Evolutionary conservation across 2,113 vertebrate species (phyloP), one percentile per base, ranked within the genome.

Genomic region (Corydoras sp.): DNA sequence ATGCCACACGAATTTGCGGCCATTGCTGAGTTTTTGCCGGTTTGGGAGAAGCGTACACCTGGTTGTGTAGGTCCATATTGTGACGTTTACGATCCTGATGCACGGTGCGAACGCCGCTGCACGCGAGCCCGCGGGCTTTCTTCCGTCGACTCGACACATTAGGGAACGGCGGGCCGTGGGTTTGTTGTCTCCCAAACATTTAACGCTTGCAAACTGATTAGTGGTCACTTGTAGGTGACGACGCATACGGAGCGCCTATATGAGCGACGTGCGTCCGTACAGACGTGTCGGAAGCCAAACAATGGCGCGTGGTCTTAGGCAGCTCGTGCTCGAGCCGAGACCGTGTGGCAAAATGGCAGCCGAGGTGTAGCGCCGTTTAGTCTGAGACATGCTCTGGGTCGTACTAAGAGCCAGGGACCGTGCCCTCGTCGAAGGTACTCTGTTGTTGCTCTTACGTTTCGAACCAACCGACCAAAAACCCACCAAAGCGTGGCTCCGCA

Each of bases 291-390:
- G 58, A 30, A 32, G 69, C 31, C 18, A 35, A 70, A 76, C 74
- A 76, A 76, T 74, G 68, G 55, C 63, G 69, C 31, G 68, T 8
- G 56, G 31, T 64, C 59, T 29, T 60, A 61, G 60, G 59, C 70
- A 74, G 60, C 66, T 62, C 71, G 76, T 43, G 11, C 50, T 61
- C 58, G 67, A 74, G 72, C 32, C 61, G 53, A 75, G 68, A 56
- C 68, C 73, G 61, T 75, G 59, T 68, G 65, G 66, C 72, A 77
- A 77, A 73, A 77, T 77, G 76, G 79, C 79, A 80, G 76, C 79
- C 79, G 69, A 70, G 62, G 59, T 48, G 63, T 31, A 69, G 68
- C 12, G 71, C 30, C 58, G 54, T 67, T 53, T 15, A 12, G 64
- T 53, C 13, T 58, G 14, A 62, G 32, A 68, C 64, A 32, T 51